Base-by-base conservation (phyloP, 2,888 invertebrate genomes). In the Sphaeridia pumilis region DNA sequence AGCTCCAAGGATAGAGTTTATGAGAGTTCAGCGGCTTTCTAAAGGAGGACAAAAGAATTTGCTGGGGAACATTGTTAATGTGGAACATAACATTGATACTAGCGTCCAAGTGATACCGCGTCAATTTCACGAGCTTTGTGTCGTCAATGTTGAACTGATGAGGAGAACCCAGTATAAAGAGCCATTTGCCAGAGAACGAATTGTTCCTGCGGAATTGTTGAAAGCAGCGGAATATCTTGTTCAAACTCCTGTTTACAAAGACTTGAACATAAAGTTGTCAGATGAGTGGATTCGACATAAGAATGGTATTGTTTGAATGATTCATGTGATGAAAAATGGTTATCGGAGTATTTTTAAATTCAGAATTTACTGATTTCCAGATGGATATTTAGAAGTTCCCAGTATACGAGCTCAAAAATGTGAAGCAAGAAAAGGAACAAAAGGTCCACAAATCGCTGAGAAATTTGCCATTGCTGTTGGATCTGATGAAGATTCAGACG, bases 141-240 rank as follows among this genome's bases (percentile, higher is more conserved):
- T 48, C 5, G 44, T 58, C 2, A 51, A 56, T 26, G 48, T 58
- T 2, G 36, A 45, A 26, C 34, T 58, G 4, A 55, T 53, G 50
- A 4, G 58, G 41, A 41, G 53, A 25, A 42, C 49, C 41, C 7
- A 12, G 27, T 50, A 58, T 48, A 26, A 25, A 14, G 2, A 7
- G 21, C 54, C 53, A 21, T 47, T 48, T n/a, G 28, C 47, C 54
- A 35, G 42, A 21, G 56, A 56, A 38, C 44, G 41, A 4, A 46
- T 58, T 22, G 45, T 53, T 20, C 58, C 58, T 12, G 3, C 3
- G 1, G 34, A 41, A 5, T 53, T 56, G 3, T 44, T 34, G 10
- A 4, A 31, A 2, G 55, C 55, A 12, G 47, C 55, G 2, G 51
- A 58, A 27, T 64, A 57, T 48, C 49, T 66, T 2, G 26, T 38